Evolutionary conservation across 2,113 vertebrate species (phyloP).

Genomic region (Archilochus colubris): DNA sequence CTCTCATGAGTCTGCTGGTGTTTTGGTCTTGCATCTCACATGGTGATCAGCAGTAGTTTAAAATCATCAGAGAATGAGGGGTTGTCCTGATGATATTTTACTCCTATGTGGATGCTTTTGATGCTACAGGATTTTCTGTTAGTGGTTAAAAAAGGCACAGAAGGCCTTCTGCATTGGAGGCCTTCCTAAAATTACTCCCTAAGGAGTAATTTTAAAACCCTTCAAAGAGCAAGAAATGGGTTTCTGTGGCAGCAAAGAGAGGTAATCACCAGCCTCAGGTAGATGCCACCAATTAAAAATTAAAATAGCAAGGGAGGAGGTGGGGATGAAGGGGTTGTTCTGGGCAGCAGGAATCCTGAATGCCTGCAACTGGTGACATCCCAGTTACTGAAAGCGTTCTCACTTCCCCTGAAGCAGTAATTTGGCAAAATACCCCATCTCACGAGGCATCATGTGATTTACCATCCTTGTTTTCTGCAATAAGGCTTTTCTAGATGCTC

Average conservation of each 20-base stretch:
- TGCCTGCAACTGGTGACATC: not conserved
- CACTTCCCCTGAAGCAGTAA: conserved; percentile 6
- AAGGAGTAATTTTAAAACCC: not conserved
- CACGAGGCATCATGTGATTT: conserved; percentile 7
- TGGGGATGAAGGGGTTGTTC: not conserved
- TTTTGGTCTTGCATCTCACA: not conserved
- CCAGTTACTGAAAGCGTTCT: not conserved
- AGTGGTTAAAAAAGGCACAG: not conserved
- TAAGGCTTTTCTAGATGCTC: not conserved
- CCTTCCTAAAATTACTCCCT: too few species aligned
- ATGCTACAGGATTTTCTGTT: not conserved
- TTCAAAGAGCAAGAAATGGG: not conserved
- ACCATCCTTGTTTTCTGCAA: not conserved
- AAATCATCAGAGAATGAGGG: not conserved
- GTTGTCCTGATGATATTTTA: not conserved
- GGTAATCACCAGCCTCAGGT: not conserved
- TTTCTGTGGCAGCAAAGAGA: not conserved
- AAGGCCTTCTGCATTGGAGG: not conserved
- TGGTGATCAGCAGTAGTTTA: not conserved
- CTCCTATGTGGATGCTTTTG: not conserved
- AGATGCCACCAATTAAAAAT: not conserved
- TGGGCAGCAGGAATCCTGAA: not conserved
- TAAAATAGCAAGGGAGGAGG: not conserved
- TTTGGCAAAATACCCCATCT: conserved; percentile 8
- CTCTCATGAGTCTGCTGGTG: not conserved